A percentile compares a stretch with the other conserved stretches of the same genome.
Evolutionary conservation across 2,113 vertebrate species (phyloP).

Genomic region (Heteronetta atricapilla): DNA sequence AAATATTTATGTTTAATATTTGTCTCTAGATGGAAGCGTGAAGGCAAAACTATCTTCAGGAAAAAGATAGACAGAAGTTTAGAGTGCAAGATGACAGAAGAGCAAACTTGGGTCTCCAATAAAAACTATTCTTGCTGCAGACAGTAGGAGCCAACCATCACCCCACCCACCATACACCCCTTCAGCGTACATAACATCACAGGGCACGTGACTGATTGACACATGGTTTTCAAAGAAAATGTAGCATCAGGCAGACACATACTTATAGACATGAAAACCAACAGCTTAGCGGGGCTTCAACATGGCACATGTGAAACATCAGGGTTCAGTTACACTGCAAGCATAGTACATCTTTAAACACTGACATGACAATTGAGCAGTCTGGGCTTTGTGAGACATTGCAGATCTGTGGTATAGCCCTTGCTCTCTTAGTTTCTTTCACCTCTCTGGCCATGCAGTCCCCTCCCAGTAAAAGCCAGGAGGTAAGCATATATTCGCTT

Average conservation of each 20-base stretch:
- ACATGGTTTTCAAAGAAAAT: slow-evolving; percentile 2
- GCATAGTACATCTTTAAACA: neutral
- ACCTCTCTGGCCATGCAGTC: neutral
- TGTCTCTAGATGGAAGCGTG: slow-evolving; percentile 15
- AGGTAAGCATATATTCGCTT: neutral
- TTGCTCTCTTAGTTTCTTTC: neutral
- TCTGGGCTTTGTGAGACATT: neutral
- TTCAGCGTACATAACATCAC: neutral
- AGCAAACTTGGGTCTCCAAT: neutral
- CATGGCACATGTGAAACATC: slow-evolving; percentile 38
- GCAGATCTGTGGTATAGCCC: neutral
- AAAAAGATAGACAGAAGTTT: neutral
- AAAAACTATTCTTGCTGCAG: neutral
- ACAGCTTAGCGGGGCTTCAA: slow-evolving; percentile 16
- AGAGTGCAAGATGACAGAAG: neutral
- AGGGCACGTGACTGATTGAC: neutral
- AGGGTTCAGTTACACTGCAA: slow-evolving; percentile 9
- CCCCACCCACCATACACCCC: neutral
- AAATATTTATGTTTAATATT: slow-evolving; percentile 50
- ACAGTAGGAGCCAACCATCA: neutral
- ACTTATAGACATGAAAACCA: slow-evolving; percentile 9
- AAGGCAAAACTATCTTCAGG: slow-evolving; percentile 40
- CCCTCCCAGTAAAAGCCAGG: neutral
- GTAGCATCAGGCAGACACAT: slow-evolving; percentile 37
- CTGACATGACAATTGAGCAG: slow-evolving; percentile 9